Conservation (phyloP, 2,113 vertebrate genomes). For the Hydrochoerus hydrochaeris region DNA sequence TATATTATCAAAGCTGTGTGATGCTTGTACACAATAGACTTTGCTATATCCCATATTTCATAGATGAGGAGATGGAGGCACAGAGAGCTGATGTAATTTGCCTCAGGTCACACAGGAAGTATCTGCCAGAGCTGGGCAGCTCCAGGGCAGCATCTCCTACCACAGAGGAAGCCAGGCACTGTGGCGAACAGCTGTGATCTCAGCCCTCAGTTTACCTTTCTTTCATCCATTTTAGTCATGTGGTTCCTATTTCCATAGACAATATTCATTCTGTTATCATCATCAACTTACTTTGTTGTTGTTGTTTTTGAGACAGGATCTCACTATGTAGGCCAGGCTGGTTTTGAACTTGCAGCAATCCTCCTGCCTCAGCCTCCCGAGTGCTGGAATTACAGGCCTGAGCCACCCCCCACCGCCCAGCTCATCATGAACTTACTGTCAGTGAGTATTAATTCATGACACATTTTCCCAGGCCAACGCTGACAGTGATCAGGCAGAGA, state of each 20-base stretch:
- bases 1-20: neutral
- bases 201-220: neutral
- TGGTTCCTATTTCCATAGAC: neutral
- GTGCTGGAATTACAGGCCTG: too few relatives aligned
- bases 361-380: too few relatives aligned
- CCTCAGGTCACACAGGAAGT: neutral
- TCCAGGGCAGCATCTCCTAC: neutral
- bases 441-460: neutral
- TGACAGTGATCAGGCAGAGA: constrained; percentile 7
- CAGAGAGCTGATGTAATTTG: neutral
- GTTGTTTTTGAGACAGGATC: too few relatives aligned
- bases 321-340: too few relatives aligned
- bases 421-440: neutral
- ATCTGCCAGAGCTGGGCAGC: neutral
- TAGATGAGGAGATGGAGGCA: neutral
- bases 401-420: neutral
- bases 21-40: neutral
- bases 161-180: neutral
- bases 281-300: too few relatives aligned
- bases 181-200: neutral
- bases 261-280: neutral
- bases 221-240: neutral
- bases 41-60: neutral
- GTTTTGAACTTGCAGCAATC: too few relatives aligned
- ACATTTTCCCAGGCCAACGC: neutral